These are phyloP conservation scores for Parus major DNA, from an alignment of 2,113 vertebrate genomes.

Conservation along the genomic window DNA sequence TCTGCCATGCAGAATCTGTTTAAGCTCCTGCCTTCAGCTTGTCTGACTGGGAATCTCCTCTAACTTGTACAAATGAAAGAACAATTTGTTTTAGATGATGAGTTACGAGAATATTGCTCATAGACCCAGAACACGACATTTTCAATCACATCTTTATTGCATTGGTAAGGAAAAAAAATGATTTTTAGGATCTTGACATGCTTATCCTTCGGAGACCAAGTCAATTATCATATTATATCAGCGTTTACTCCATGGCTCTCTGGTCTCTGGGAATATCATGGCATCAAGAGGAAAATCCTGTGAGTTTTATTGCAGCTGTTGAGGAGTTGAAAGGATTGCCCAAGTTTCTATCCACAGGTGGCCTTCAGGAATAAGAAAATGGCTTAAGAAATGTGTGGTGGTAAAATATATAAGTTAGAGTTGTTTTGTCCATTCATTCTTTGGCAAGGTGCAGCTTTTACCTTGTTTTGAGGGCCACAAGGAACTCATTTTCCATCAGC, in stretches of 20 bases:
- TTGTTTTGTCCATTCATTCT: accelerated
- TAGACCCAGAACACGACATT: slow-evolving; percentile 24
- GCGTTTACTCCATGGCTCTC: background rate
- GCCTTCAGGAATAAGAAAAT: background rate
- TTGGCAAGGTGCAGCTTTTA: background rate
- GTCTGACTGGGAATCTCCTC: slow-evolving; percentile 54
- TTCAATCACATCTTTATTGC: slow-evolving; percentile 57
- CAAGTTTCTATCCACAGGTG: background rate
- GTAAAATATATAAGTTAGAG: accelerated
- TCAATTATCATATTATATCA: slow-evolving; percentile 25
- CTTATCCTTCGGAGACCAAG: slow-evolving; percentile 43
- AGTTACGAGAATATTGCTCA: slow-evolving; percentile 48
- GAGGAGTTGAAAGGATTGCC: background rate
- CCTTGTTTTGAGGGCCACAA: background rate
- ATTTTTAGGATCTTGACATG: slow-evolving; percentile 36
- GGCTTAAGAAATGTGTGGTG: background rate
- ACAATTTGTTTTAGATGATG: slow-evolving; percentile 63
- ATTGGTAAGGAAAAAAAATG: background rate
- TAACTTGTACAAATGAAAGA: slow-evolving; percentile 59
- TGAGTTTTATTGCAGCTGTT: background rate
- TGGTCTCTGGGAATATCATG: background rate
- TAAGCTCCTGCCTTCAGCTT: slow-evolving; percentile 45
- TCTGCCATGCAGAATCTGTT: background rate
- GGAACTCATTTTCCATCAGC: background rate
- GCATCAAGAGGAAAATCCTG: background rate